Base-by-base conservation (phyloP, 1,140 invertebrate species). In the Subanguina moxae region DNA sequence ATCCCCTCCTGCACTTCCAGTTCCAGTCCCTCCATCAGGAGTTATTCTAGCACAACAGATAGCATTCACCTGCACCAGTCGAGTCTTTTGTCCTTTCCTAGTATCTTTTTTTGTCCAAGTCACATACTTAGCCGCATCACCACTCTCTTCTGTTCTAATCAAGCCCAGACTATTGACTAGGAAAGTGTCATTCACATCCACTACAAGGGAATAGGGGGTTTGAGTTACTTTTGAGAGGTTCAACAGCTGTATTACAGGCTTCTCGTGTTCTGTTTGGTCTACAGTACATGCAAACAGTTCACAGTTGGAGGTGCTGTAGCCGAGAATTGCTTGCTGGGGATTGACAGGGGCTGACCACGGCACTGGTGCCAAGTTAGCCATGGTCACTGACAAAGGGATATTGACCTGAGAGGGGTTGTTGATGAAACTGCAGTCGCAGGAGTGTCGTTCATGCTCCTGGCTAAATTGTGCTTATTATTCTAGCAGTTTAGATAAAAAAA, bases 391-490 rank as follows among this genome's bases (percentile, higher is more conserved):
- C 13, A 65, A 0, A 9, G 64, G 48, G 52, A 65, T 43, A 25
- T 65, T 65, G 28, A 38, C 21, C 17, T 13, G 19, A 19, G n/a
- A 23, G 27, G 65, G 42, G 46, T 28, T 32, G 23, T 27, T 67
- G 8, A 67, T 21, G 46, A 67, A 68, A 19, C 45, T 42, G 45
- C 65, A 67, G 23, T 21, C 17, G 5, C 64, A 30, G 13, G 65
- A 67, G 23, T 67, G 65, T 21, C 65, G 64, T n/a, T 67, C 65
- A 1, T 67, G 65, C 15, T 67, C 65, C 17, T 67, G 65, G 23
- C 65, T 67, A n/a, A 66, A 66, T 0, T 30, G 38, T 19, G 21
- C 28, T 11, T n/a, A 45, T 45, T 13, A n/a, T 45, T 13, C n/a
- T 45, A 13, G 43, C 43, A 45, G n/a, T 45, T 45, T 45, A 13